Evolutionary conservation across 2,888 invertebrate genomes (phyloP).

Genomic region (Pristionchus maxplancki): DNA sequence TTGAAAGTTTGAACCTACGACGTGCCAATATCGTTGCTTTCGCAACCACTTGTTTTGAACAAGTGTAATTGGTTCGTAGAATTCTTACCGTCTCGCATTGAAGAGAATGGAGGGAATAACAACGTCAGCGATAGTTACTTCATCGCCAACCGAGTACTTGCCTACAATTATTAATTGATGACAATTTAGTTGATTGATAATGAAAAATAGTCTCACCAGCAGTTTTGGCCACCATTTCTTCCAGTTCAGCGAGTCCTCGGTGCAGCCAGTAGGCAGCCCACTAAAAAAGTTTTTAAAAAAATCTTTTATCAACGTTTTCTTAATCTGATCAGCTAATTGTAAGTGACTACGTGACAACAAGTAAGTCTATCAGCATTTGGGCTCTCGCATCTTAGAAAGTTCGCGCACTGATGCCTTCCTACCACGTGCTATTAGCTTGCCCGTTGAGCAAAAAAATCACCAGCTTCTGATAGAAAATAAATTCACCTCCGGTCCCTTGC

Average conservation of each 20-base stretch:
- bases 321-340: too few species aligned
- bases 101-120: conserved; percentile 95
- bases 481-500: conserved; percentile 58
- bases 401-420: too few species aligned
- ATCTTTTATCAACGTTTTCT: too few species aligned
- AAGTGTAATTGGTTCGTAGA: background rate
- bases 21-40: background rate
- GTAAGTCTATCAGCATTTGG: too few species aligned
- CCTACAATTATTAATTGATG: conserved; percentile 63
- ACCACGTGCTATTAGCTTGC: too few species aligned
- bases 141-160: conserved; percentile 85
- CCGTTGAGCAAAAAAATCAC: too few species aligned
- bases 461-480: too few species aligned
- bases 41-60: background rate
- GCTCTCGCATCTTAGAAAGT: too few species aligned
- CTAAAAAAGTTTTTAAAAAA: too few species aligned
- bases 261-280: conserved; percentile 81
- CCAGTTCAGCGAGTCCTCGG: conserved; percentile 81
- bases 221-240: conserved; percentile 88
- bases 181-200: background rate
- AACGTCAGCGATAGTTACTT: too few species aligned
- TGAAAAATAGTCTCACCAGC: conserved; percentile 80
- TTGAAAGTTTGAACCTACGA: background rate
- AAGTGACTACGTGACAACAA: too few species aligned
- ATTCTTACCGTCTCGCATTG: conserved; percentile 88